Base-by-base conservation (phyloP, 2,888 invertebrate species). In the Sesia apiformis region DNA sequence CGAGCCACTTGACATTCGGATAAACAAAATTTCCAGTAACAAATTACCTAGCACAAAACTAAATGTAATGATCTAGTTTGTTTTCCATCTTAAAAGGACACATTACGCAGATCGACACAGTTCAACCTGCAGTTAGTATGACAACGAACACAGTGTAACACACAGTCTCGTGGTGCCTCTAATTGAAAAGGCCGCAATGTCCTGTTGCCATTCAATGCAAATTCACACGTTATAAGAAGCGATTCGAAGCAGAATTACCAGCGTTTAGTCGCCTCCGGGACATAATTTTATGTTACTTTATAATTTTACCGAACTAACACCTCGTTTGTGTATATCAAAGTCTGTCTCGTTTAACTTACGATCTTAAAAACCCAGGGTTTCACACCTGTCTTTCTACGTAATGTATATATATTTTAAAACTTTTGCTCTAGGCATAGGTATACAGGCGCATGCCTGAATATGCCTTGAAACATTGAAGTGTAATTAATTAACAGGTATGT, bases 201-300 rank as follows among this genome's bases (percentile, higher is more conserved):
- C 81, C 82, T 79, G 55, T 76, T 73, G 69, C 88, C 85, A 89
- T 89, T 89, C 80, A 88, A 89, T 89, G 89, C 88, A 88, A 89
- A 89, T 89, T 78, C 75, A 69, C 75, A 79, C 78, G 79, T 79
- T 82, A 84, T 80, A 81, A 86, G 85, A 86, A 85, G 81, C 82
- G 78, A 78, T 79, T 72, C 76, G 74, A 76, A 76, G 72, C 76
- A 74, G 83, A 85, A 88, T 88, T 89, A 88, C 82, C 81, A 78
- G 81, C 88, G 82, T 88, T 88, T 88, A 88, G 88, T 84, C 87
- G 86, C 89, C 88, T 84, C 74, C 74, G 72, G 79, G 78, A 85
- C 86, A 87, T 84, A 82, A 86, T 86, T 85, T 74, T 69, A 69
- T 70, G 69, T 75, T 70, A 72, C 77, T 81, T 79, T 77, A 23